Percentiles rank a stretch among this genome's conserved stretches.
phyloP scores from a whole-genome alignment of 2,888 invertebrate species.

The Agrotis puta region DNA sequence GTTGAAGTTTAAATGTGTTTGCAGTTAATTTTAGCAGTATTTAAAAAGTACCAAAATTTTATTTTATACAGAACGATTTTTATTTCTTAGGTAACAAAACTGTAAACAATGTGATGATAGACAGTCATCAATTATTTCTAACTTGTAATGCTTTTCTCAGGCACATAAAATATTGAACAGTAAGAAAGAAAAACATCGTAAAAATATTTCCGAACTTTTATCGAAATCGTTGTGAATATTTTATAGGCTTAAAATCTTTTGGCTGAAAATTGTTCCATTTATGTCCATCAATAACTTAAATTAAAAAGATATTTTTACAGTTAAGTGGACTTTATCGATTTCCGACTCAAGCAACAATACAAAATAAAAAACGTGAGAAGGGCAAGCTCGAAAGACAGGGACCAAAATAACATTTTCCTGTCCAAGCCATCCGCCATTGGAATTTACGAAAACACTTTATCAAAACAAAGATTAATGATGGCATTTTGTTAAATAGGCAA shows the following conservation, averaged over 20 bases:
- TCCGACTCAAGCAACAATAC: not conserved
- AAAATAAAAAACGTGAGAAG: conserved; percentile 16
- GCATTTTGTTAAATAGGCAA: conserved; percentile 62
- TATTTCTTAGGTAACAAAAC: not conserved
- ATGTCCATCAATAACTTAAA: conserved; percentile 6
- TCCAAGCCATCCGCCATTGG: conserved; percentile 33
- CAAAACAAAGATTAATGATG: conserved; percentile 66
- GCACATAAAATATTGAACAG: conserved; percentile 16
- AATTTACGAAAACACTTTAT: conserved; percentile 54
- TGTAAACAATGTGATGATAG: conserved; percentile 14
- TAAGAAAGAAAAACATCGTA: conserved; percentile 24
- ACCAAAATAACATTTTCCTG: conserved; percentile 30
- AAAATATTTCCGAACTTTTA: conserved; percentile 38
- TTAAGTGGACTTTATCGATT: conserved; percentile 3
- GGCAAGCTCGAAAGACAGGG: conserved; percentile 14
- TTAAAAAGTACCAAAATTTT: not conserved
- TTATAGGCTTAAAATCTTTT: conserved; percentile 40
- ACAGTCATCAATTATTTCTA: conserved; percentile 25
- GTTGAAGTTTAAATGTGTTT: not conserved
- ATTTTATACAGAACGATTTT: not conserved
- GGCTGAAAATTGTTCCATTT: conserved; percentile 9
- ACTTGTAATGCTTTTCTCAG: conserved; percentile 16
- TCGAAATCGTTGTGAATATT: conserved; percentile 41
- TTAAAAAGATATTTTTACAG: conserved; percentile 24
- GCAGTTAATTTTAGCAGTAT: not conserved